Base-by-base conservation (phyloP, 1,140 invertebrate genomes). In the Melanaphis sacchari region DNA sequence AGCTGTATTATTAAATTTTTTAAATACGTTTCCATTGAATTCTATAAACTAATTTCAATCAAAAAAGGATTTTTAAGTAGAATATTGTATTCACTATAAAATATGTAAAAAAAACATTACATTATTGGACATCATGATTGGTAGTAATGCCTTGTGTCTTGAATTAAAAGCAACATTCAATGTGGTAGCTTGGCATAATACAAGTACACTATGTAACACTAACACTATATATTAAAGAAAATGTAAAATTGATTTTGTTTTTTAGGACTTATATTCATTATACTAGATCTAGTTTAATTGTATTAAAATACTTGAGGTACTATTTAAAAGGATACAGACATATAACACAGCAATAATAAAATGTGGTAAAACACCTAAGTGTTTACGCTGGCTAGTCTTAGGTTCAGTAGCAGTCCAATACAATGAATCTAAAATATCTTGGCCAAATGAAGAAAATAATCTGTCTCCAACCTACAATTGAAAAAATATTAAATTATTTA, bases 111-210 rank as follows among this genome's bases (percentile, higher is more conserved):
- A 66, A 5, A 15, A 59, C 31, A 66, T 66, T 96, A 98, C 98
- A 96, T 99, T 99, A 95, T 99, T 99, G 1, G 99, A 99, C 97
- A 99, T 99, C 98, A 99, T 99, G 89, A 99, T 99, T 11, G 99
- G 99, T 11, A 99, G 96, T 52, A 99, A 96, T 91, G 98, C 98
- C 95, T 99, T 99, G 95, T 99, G 99, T 94, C 98, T 99, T 0
- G 99, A 99, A 95, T 99, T 99, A 94, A 99, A 99, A 9, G 99
- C 99, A 89, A 99, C 99, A 96, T 99, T 99, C 3, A 99, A 96
- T 49, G 98, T 98, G 46, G 98, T 99, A 38, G 98, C 98, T 97
- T 99, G 97, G 94, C 98, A 97, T 94, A 99, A 96, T 26, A 99
- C 98, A 93, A 99, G 95, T 93, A 99, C 96, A 94, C 98, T 98